A percentile compares a stretch with the other conserved stretches of the same genome.
These are phyloP conservation scores for Epinephelus lanceolatus DNA, from an alignment of 2,113 vertebrate species.

Conservation along the genomic window DNA sequence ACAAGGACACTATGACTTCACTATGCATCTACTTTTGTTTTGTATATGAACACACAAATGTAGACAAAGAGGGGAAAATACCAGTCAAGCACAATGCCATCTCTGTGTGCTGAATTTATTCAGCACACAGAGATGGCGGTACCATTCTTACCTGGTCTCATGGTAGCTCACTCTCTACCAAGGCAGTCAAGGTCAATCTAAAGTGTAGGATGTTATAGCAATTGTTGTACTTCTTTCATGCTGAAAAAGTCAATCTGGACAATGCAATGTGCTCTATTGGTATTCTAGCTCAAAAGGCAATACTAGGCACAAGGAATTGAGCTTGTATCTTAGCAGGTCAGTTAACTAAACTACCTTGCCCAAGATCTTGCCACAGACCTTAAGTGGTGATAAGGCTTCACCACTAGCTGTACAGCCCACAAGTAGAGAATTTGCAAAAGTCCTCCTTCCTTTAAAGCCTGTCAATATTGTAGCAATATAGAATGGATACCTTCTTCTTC, in stretches of 20 bases:
- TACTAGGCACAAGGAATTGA: neutral
- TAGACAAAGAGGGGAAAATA: neutral
- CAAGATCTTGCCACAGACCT: too few species aligned
- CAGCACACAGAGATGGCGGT: too few species aligned
- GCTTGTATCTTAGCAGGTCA: neutral
- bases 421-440: neutral
- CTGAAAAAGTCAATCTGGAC: neutral
- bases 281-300: neutral
- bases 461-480: neutral
- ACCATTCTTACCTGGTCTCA: neutral
- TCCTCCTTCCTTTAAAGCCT: neutral
- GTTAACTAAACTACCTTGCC: too few species aligned
- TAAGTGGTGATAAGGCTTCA: neutral
- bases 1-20: neutral
- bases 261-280: neutral
- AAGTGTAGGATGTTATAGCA: neutral
- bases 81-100: neutral
- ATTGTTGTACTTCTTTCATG: neutral
- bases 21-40: neutral
- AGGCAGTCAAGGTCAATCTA: neutral
- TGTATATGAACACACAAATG: neutral
- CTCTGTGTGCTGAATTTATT: neutral
- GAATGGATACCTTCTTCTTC: neutral
- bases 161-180: neutral
- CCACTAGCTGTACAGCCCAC: neutral